Evolutionary conservation across 2,888 invertebrate species (phyloP), one percentile per base, ranked within the genome.

Genomic region (Cantharis lateralis): DNA sequence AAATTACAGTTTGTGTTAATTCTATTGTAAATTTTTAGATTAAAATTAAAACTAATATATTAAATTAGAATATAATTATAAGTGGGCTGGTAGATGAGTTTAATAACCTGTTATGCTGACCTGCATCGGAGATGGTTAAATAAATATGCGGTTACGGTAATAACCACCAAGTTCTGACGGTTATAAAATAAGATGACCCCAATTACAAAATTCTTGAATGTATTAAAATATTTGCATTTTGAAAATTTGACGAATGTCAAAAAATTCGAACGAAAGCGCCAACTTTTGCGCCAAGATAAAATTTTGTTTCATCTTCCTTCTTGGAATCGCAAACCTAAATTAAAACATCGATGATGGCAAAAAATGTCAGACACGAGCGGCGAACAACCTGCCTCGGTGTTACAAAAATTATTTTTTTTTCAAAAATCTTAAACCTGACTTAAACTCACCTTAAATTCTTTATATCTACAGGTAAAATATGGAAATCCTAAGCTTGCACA

Each of bases 51-150:
- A 48, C 48, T 48, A 48, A 48, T 48, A 48, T 66, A 66, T 13
- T 18, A 66, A 66, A 76, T 20, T 70, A 70, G 64, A 68, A 16
- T 71, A 70, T 71, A 74, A 77, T 72, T 77, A 61, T 66, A 63
- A 66, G 64, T 66, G 64, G 64, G 24, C 68, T 28, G 32, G 70
- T 76, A 70, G 75, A 76, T 74, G 71, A 71, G 78, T 76, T 74
- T 76, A 74, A 76, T 69, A 74, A 78, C 76, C 78, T 76, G 72
- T 66, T 78, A 75, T 26, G 72, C 73, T 78, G 79, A 79, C 79
- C 79, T 75, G 79, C 79, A 77, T 79, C 66, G 64, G 74, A 68
- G 66, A 76, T 73, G 72, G 24, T 63, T 72, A 69, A 72, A 71
- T 61, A 71, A 71, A 74, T 62, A 24, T 74, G 64, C 71, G 48